Evolutionary conservation across 2,797 vertebrate species (phyloP).

Genomic region (Poeciliopsis gracilis): DNA sequence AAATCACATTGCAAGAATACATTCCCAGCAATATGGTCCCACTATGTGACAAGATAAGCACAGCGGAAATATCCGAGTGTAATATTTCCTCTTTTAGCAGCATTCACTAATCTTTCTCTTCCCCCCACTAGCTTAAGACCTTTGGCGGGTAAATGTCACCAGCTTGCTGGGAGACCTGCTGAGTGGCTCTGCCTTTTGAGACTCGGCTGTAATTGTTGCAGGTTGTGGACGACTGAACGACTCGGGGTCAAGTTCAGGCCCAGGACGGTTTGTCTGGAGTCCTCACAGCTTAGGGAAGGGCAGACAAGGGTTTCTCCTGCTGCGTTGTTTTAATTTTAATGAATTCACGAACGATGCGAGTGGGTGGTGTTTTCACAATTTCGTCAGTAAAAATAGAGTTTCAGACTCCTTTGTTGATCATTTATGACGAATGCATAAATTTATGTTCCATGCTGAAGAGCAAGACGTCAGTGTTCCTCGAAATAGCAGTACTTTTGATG

Average conservation of each 20-base stretch:
- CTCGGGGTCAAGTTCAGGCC: slow-evolving; percentile 12
- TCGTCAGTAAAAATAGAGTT: slow-evolving; percentile 7
- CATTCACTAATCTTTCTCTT: not conserved
- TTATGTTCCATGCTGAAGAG: not conserved
- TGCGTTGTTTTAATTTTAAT: slow-evolving; percentile 9
- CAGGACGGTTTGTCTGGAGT: not conserved
- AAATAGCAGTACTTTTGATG: not conserved
- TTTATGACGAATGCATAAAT: not conserved
- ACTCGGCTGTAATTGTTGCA: slow-evolving; percentile 19
- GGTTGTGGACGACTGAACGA: slow-evolving; percentile 8
- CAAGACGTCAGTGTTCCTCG: not conserved
- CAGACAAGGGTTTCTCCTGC: not conserved
- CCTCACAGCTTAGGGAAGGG: no score
- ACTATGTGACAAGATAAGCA: slow-evolving; percentile 11
- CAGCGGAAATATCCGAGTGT: not conserved
- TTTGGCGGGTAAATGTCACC: slow-evolving; percentile 24
- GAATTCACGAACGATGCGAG: not conserved
- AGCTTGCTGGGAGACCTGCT: slow-evolving; percentile 11
- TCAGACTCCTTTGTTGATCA: slow-evolving; percentile 2
- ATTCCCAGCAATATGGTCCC: not conserved
- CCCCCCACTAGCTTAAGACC: slow-evolving; percentile 2
- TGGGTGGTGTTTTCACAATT: not conserved
- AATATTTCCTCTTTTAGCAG: not conserved
- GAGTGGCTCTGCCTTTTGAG: not conserved
- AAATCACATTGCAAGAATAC: not conserved